phyloP scores from a whole-genome alignment of 2,113 vertebrate genomes.

The Raja brachyura region DNA sequence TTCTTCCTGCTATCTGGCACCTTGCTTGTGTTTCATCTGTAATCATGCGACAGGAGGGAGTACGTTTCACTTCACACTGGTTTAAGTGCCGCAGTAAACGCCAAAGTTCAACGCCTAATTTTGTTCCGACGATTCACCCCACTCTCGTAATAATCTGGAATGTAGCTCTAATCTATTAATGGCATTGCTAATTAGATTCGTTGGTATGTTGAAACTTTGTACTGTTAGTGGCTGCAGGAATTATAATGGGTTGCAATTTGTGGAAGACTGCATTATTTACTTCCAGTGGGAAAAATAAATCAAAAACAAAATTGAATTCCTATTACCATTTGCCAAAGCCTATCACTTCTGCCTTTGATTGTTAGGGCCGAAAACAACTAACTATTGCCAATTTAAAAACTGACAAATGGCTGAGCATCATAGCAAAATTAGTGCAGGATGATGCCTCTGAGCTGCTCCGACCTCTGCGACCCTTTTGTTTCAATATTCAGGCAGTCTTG shows the following conservation, averaged over 20 bases:
- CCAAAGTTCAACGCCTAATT: neutral
- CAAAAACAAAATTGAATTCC: neutral
- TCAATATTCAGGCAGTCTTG: neutral
- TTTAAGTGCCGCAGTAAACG: neutral
- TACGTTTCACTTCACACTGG: neutral
- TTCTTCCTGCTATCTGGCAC: slow-evolving; percentile 1
- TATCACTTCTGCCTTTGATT: neutral
- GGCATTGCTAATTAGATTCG: neutral
- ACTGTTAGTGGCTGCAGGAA: neutral
- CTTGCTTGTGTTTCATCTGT: slow-evolving; percentile 19
- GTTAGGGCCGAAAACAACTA: neutral
- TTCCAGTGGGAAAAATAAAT: neutral
- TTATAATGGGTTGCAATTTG: neutral
- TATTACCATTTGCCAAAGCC: neutral
- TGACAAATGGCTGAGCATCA: neutral
- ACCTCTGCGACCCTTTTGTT: neutral
- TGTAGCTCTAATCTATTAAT: neutral
- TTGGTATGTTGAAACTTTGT: neutral
- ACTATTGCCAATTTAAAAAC: neutral
- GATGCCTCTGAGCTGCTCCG: neutral
- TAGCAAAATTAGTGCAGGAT: neutral
- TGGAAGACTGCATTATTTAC: neutral
- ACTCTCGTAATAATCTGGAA: neutral
- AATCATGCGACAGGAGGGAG: neutral
- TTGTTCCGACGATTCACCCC: neutral